Evolutionary conservation across 2,797 vertebrate species (phyloP).

Genomic region (Leptoclinus maculatus): DNA sequence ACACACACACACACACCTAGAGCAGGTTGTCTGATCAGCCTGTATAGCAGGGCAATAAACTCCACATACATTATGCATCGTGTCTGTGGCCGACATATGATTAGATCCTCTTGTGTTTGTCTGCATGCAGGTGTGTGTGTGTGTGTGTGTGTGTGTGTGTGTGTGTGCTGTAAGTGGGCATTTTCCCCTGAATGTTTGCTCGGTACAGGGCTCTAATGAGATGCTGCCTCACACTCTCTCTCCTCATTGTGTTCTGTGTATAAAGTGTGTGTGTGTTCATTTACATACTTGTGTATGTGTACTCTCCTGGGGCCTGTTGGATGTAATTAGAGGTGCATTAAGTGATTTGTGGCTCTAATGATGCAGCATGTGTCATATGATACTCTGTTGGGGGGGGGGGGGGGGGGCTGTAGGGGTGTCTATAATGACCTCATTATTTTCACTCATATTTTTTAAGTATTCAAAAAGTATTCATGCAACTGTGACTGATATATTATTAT

Average conservation of each 20-base stretch:
- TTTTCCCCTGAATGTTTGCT: too few species aligned
- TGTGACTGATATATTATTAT: neutral
- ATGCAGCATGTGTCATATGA: slow-evolving; percentile 26
- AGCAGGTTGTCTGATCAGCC: neutral
- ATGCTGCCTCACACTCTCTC: neutral
- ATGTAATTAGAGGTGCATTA: slow-evolving; percentile 43
- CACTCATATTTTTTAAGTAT: too few species aligned
- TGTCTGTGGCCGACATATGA: slow-evolving; percentile 52
- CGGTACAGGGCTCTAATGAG: neutral
- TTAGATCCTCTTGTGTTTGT: slow-evolving; percentile 8
- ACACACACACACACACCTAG: too few species aligned
- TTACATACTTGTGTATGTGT: neutral
- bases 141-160: neutral
- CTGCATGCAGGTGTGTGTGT: neutral
- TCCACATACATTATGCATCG: neutral
- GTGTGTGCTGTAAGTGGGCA: neutral
- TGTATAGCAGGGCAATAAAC: neutral
- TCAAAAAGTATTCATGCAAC: neutral
- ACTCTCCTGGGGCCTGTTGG: slow-evolving; percentile 16
- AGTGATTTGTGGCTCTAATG: slow-evolving; percentile 42
- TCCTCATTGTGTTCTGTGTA: neutral
- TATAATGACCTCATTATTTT: slow-evolving; percentile 36
- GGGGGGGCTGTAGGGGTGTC: neutral
- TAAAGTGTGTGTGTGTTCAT: neutral
- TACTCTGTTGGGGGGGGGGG: neutral